phyloP scores from a whole-genome alignment of 2,797 vertebrate genomes.

The Pipistrellus kuhlii region DNA sequence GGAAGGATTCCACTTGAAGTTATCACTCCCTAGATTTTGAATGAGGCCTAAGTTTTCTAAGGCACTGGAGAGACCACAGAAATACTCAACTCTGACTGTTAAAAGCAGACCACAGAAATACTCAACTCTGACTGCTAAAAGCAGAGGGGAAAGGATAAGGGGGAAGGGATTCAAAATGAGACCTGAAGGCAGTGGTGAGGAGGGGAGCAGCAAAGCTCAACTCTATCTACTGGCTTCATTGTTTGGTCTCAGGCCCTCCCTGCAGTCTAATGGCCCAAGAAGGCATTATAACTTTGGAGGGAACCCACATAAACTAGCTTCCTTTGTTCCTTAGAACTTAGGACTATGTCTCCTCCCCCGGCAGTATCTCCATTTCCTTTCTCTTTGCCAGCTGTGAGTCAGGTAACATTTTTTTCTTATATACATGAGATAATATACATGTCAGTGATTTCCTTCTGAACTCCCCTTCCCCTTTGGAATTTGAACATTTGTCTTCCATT shows the following conservation, averaged over 20 bases:
- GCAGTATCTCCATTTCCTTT: background rate
- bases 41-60: constrained; percentile 2
- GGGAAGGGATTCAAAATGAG: background rate
- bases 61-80: background rate
- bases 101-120: background rate
- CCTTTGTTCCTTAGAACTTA: background rate
- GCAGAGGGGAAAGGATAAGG: background rate
- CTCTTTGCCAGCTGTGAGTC: background rate
- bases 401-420: constrained; percentile 26
- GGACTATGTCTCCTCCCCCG: background rate
- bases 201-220: background rate
- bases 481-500: constrained; percentile 48
- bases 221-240: background rate
- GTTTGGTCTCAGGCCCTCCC: background rate
- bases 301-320: background rate
- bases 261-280: background rate
- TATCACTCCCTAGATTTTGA: background rate
- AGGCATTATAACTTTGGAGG: background rate
- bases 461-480: constrained; percentile 49
- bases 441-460: background rate
- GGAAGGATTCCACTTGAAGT: background rate
- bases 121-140: background rate
- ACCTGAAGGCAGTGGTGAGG: background rate
- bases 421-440: background rate
- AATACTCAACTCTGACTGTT: background rate